Evolutionary conservation across 2,113 vertebrate species (phyloP), one percentile per base, ranked within the genome.

Genomic region (Crotalus tigris): DNA sequence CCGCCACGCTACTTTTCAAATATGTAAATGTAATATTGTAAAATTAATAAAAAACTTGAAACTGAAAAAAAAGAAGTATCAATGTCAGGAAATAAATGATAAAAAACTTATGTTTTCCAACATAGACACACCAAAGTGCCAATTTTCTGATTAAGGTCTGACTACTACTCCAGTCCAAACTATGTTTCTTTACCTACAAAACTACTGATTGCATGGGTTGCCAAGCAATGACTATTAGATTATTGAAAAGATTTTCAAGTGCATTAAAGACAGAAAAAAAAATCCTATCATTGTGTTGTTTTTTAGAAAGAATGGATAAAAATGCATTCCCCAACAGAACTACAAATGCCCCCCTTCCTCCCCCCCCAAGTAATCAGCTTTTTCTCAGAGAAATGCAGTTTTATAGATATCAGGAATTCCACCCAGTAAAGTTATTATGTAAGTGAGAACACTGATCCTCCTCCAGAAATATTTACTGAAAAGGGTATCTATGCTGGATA

Each of bases 41-140:
- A 39, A 39, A 39, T 39, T 39, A 39, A 39, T 39, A 39, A 39
- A 39, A 39, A 39, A 39, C 39, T 39, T 39, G 39, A 39, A 39
- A 39, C 39, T 39, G 39, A 39, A 39, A 39, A 39, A 39, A 39
- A 39, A 53, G 44, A 23, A 59, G 89, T 90, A 85, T 94, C 94
- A 91, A 55, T 91, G 91, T 0, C 3, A 95, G 59, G 55, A 92
- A 53, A 92, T 92, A 91, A 53, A 92, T 94, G 19, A 90, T 57
- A 94, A 91, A 92, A 90, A 91, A 3, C 8, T 49, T 44, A 55
- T 17, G 15, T 81, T 89, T 69, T 33, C 91, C 59, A 92, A 59
- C n/a, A 57, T 58, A 89, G 75, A 19, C 86, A 33, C 49, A 64
- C 15, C 49, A 44, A 75, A 81, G 46, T n/a, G 8, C 24, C 15